Evolutionary conservation across 2,113 vertebrate genomes (phyloP).

Genomic region (Hippocampus comes): DNA sequence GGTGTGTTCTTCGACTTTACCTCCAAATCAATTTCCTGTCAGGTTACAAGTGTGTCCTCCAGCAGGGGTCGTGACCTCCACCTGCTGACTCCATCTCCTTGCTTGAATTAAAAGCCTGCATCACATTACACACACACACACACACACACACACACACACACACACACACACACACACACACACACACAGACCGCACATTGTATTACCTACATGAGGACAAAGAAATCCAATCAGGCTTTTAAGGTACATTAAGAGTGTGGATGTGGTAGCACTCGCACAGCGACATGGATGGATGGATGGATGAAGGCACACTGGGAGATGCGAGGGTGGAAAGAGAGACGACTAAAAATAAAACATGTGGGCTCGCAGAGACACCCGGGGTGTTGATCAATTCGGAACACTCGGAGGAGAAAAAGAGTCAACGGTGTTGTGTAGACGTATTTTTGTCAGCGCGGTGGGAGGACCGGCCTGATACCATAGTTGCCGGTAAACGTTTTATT

Average conservation of each 20-base stretch:
- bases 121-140: slow-evolving; percentile 48
- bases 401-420: slow-evolving; percentile 13
- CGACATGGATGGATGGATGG: slow-evolving; percentile 12
- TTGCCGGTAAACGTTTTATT: not conserved
- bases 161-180: slow-evolving; percentile 25
- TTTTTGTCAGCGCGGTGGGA: not conserved
- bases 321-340: slow-evolving; percentile 21
- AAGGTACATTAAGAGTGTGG: slow-evolving; percentile 53
- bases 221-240: slow-evolving; percentile 69
- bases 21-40: slow-evolving; percentile 57
- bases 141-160: slow-evolving; percentile 26
- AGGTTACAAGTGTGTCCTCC: slow-evolving; percentile 40
- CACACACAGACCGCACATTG: slow-evolving; percentile 45
- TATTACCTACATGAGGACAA: slow-evolving; percentile 55
- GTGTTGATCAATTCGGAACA: slow-evolving; percentile 24
- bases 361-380: slow-evolving; percentile 12
- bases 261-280: slow-evolving; percentile 41
- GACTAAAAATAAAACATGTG: slow-evolving; percentile 35
- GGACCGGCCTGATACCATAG: not conserved
- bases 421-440: not conserved
- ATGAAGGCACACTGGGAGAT: slow-evolving; percentile 18
- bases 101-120: slow-evolving; percentile 67
- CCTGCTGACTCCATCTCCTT: slow-evolving; percentile 64
- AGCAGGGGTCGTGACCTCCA: slow-evolving; percentile 57
- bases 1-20: slow-evolving; percentile 30